Base-by-base conservation (phyloP, 2,797 vertebrate genomes). In the Anabacerthia variegaticeps region DNA sequence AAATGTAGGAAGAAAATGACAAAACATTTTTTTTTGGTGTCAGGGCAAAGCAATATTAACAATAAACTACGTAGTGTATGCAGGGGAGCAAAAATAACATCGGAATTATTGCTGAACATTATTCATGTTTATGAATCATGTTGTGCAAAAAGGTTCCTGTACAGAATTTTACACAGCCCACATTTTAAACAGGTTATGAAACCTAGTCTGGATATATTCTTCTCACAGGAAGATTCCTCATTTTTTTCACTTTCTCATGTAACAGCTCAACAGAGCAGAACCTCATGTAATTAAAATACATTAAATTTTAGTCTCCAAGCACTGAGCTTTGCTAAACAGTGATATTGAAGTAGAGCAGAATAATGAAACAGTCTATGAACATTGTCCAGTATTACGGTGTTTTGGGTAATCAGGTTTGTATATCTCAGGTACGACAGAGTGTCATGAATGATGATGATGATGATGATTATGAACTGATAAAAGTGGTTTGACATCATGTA, bases 1-100 rank as follows among this genome's bases (percentile, higher is more conserved):
- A 89, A 85, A 67, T 36, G 9, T 83, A 82, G 68, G 76, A 95
- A 85, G 74, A 91, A 97, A 93, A 93, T 72, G 52, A 80, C 65
- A 93, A 91, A 95, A 80, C 10, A 30, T 55, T 77, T 90, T 89
- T 89, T 44, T 44, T 44, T 44, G 20, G 44, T 85, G 92, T 46
- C 84, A 43, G 54, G 80, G 55, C 39, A 97, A 94, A 73, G 58
- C 74, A 83, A 21, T 76, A 74, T 66, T 80, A 94, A 89, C 49
- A 95, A n/a, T 39, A 92, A 95, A 65, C 30, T 78, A 51, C 84
- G 84, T 85, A 79, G 30, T 30, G 16, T 62, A 51, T 22, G 22
- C 28, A 84, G 46, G 30, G 63, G 23, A 94, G 44, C 12, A 61
- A 87, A 87, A 85, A 83, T 54, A 94, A 46, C 30, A 56, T 16